A percentile compares a stretch with the other conserved stretches of the same genome.
These are phyloP conservation scores for Aviceda subcristata DNA, from an alignment of 2,113 vertebrate genomes.

Conservation along the genomic window DNA sequence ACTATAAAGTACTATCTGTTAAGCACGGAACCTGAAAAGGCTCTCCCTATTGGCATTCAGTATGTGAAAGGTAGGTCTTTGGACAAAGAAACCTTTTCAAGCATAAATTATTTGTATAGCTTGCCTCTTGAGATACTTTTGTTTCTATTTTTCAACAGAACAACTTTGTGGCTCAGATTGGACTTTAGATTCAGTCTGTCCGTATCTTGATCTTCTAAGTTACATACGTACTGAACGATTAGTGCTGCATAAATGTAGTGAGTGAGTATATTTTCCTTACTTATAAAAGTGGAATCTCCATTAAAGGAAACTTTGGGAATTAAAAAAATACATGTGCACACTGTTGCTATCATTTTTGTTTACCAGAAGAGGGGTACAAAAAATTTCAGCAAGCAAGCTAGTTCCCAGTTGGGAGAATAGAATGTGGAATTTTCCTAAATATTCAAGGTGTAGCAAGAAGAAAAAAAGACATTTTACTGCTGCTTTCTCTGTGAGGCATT, in stretches of 20 bases:
- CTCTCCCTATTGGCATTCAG: slow-evolving; percentile 84
- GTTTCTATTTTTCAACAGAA: slow-evolving; percentile 69
- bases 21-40: slow-evolving; percentile 87
- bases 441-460: neutral
- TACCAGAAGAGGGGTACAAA: neutral
- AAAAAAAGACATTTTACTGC: neutral
- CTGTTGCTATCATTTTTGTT: neutral
- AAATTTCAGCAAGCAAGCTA: neutral
- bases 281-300: neutral
- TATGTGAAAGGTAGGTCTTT: slow-evolving; percentile 85
- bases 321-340: neutral
- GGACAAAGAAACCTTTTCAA: neutral
- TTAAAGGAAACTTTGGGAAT: neutral
- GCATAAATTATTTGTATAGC: neutral
- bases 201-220: slow-evolving; percentile 89
- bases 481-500: neutral
- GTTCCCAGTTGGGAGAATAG: neutral
- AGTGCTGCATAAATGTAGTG: slow-evolving; percentile 80
- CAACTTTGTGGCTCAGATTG: slow-evolving; percentile 84
- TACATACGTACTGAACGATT: slow-evolving; percentile 91
- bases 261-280: slow-evolving; percentile 78
- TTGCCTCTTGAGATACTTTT: neutral
- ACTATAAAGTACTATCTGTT: slow-evolving; percentile 87
- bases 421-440: neutral
- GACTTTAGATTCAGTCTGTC: slow-evolving; percentile 84